A percentile compares a stretch with the other conserved stretches of the same genome.
phyloP scores from a whole-genome alignment of 2,888 invertebrate species.

The Campoletis raptor region DNA sequence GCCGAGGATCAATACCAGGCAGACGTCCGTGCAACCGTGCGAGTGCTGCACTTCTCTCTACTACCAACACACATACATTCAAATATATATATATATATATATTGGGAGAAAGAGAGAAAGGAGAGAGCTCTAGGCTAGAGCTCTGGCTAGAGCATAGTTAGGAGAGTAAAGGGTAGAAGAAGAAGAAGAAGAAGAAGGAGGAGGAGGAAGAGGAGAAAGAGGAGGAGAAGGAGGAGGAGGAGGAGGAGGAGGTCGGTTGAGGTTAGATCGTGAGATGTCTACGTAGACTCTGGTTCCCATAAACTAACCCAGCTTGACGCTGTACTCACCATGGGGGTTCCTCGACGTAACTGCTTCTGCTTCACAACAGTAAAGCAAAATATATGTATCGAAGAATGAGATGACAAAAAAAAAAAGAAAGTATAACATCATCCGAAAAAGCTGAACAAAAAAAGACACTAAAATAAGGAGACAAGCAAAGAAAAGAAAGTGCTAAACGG shows the following conservation, averaged over 20 bases:
- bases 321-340: slow-evolving; percentile 76
- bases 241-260: slow-evolving; percentile 79
- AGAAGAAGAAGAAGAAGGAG: too few species aligned
- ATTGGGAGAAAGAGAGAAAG: slow-evolving; percentile 34
- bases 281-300: slow-evolving; percentile 81
- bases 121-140: slow-evolving; percentile 80
- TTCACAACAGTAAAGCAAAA: slow-evolving; percentile 32
- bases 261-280: slow-evolving; percentile 83
- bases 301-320: slow-evolving; percentile 80
- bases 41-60: slow-evolving; percentile 84
- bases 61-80: slow-evolving; percentile 67
- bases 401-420: slow-evolving; percentile 1
- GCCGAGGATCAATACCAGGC: slow-evolving; percentile 85
- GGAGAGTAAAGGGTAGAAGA: slow-evolving; percentile 75
- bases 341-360: slow-evolving; percentile 39
- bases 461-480: neutral
- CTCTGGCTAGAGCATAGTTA: slow-evolving; percentile 77
- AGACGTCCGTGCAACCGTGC: slow-evolving; percentile 84
- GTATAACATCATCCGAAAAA: neutral
- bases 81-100: neutral
- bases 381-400: slow-evolving; percentile 39
- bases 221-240: too few species aligned
- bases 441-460: slow-evolving; percentile 10
- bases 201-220: too few species aligned
- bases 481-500: slow-evolving; percentile 53